phyloP scores from a whole-genome alignment of 2,113 vertebrate genomes.

The Eurystomus gularis region DNA sequence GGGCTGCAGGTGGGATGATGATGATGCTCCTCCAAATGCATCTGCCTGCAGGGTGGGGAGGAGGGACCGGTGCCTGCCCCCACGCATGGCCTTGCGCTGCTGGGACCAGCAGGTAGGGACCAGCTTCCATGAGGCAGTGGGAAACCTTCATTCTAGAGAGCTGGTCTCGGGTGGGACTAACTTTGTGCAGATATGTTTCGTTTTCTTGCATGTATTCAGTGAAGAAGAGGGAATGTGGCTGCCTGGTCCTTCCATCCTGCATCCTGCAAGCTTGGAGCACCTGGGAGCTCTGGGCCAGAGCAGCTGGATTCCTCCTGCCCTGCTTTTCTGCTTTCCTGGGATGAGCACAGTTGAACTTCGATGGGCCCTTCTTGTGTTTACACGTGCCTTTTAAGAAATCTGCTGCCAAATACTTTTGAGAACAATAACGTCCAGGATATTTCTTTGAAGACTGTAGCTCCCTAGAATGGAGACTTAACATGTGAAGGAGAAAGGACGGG shows the following conservation, averaged over 20 bases:
- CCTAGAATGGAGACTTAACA: rapidly evolving
- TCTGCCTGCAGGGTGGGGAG: rapidly evolving
- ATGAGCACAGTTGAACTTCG: not conserved
- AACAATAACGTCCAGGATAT: not conserved
- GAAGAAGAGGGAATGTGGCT: not conserved
- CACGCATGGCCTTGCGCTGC: not conserved
- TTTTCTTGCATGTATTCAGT: rapidly evolving
- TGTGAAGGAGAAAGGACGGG: not conserved
- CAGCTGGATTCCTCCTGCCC: not conserved
- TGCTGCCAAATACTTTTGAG: not conserved
- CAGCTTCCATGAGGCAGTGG: rapidly evolving
- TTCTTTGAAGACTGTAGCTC: not conserved
- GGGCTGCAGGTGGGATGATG: not conserved
- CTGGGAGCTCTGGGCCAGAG: no score
- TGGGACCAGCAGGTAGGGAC: not conserved
- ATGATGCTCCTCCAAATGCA: rapidly evolving
- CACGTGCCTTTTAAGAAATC: not conserved
- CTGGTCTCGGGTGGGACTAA: not conserved
- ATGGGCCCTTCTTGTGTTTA: not conserved
- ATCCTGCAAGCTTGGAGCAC: not conserved
- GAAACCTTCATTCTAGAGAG: not conserved
- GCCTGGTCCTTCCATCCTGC: not conserved
- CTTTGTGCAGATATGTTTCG: not conserved
- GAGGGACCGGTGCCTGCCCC: not conserved
- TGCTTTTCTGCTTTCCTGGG: not conserved